A percentile compares a stretch with the other conserved stretches of the same genome.
Evolutionary conservation across 2,888 invertebrate genomes (phyloP).

Genomic region (Cerastoderma edule): DNA sequence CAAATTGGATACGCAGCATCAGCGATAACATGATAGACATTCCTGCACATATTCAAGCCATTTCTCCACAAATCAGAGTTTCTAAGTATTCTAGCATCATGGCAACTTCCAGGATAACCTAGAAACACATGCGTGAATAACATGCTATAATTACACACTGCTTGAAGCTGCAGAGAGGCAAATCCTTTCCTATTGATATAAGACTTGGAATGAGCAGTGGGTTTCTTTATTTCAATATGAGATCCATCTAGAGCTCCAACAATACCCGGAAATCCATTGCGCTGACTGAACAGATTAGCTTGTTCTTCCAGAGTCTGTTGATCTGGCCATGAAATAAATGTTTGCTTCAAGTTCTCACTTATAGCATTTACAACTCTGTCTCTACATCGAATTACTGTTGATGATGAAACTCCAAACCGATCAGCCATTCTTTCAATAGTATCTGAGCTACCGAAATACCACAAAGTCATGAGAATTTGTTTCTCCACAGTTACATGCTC

Average conservation of each 20-base stretch:
- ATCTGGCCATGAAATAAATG: constrained; percentile 43
- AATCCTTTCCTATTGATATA: constrained; percentile 42
- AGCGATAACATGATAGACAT: constrained; percentile 28
- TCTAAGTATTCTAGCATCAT: constrained; percentile 39
- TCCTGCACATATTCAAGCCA: constrained; percentile 32
- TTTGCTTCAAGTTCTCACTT: constrained; percentile 30
- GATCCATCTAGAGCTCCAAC: constrained; percentile 49
- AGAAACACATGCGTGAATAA: constrained; percentile 33
- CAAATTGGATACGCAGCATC: constrained; percentile 41
- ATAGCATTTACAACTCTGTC: constrained; percentile 33
- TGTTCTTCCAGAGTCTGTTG: constrained; percentile 19
- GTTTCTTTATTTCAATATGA: constrained; percentile 35
- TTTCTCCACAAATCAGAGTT: constrained; percentile 43
- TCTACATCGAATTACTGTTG: constrained; percentile 35
- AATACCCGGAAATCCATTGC: constrained; percentile 50
- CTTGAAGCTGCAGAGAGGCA: constrained; percentile 39
- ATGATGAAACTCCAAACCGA: constrained; percentile 42
- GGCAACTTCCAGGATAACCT: constrained; percentile 39
- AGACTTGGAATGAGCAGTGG: constrained; percentile 26
- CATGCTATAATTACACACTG: constrained; percentile 42
- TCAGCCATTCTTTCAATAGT: constrained; percentile 39
- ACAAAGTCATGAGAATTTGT: constrained; percentile 43
- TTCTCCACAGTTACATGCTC: constrained; percentile 39
- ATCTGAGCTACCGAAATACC: constrained; percentile 41
- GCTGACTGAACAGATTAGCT: constrained; percentile 18